Conservation (phyloP, 2,113 vertebrate genomes). For the Euleptes europaea region DNA sequence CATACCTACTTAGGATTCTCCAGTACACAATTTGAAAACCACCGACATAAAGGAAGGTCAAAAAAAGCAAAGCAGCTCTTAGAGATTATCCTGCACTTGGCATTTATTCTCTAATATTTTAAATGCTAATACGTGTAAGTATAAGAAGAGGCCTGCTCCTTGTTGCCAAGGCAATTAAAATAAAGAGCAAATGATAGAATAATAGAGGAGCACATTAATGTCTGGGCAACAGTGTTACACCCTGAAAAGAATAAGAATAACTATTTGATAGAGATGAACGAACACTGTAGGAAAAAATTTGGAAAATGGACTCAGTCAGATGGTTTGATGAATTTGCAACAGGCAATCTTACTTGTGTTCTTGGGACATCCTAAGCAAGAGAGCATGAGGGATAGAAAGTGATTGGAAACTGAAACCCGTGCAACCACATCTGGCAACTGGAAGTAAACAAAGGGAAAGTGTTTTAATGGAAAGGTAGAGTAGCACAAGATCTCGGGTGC, state of each 20-base stretch:
- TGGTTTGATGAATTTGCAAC: neutral
- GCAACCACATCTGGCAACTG: neutral
- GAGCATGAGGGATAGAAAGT: neutral
- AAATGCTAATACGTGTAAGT: neutral
- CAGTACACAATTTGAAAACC: neutral
- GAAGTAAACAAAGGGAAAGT: neutral
- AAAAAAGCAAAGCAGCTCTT: neutral
- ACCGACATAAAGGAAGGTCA: neutral
- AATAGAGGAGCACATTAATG: conserved; percentile 16
- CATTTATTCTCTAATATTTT: conserved; percentile 6
- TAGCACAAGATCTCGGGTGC: neutral
- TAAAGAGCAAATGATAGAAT: conserved; percentile 18
- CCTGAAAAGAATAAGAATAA: conserved; percentile 29
- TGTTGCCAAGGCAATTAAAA: conserved; percentile 45
- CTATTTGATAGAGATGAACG: conserved; percentile 18
- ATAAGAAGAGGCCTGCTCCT: neutral
- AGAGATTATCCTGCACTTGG: neutral
- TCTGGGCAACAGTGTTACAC: conserved; percentile 10
- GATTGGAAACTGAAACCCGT: neutral
- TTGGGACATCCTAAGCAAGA: neutral
- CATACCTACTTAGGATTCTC: neutral
- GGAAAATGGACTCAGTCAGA: neutral
- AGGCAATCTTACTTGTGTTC: neutral
- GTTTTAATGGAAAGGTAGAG: neutral
- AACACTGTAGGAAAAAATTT: conserved; percentile 4